Evolutionary conservation across 2,797 vertebrate genomes (phyloP), one percentile per base, ranked within the genome.

Genomic region (Hippocampus kuda): DNA sequence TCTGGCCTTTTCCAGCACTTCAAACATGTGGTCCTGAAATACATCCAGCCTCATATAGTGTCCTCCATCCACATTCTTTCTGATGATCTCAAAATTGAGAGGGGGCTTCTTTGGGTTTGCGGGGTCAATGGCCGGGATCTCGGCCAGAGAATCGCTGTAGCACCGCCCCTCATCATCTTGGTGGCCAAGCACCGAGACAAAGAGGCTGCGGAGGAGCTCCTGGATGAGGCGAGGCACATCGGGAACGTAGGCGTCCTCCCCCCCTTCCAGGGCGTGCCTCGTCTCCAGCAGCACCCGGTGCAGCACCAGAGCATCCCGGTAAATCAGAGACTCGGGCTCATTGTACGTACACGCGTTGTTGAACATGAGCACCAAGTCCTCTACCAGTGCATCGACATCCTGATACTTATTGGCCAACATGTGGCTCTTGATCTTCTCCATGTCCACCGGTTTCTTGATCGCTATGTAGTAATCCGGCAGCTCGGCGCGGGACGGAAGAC

Each of bases 1-100:
- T 68, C 97, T 91, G 75, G 97, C 95, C 74, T 98, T 93, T 83
- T 99, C 97, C 79, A 99, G 83, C 56, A 99, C 94, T 83, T 99
- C 97, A 86, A 97, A 98, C 96, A 99, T 98, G 76, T 99, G 94
- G 75, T 99, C 97, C 89, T 99, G 97, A 85, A 99, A 99, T 69
- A 98, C 91, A 51, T 99, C 97, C 70, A 99, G 78, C 71, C 97
- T 90, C 76, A 93, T 94, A 66, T 99, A 99, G 54, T 92, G 89
- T 61, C 94, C 94, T 79, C 90, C 93, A 79, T 99, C 97, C 75
- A 99, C 94, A 49, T 96, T 98, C 70, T 88, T 92, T 69, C 96
- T 85, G 82, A 99, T 93, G 67, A 97, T 94, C 77, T 99, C 97
- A 82, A 99, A 98, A 81, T 95, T 98, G 66, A 99, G 87, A 0